phyloP scores from a whole-genome alignment of 2,888 invertebrate species.

The Vesta saturnalis region DNA sequence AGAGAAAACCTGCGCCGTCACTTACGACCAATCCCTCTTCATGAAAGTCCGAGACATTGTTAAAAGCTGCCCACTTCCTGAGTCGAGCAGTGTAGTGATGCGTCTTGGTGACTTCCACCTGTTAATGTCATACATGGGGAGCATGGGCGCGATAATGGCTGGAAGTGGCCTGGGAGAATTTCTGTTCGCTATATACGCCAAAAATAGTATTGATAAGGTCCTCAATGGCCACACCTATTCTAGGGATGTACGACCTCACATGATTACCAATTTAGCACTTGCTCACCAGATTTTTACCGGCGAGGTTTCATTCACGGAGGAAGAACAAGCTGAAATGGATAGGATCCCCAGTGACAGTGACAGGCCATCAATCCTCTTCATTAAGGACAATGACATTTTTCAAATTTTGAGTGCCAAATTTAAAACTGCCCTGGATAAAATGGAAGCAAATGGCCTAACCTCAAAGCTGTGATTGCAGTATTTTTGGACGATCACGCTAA shows the following conservation, averaged over 20 bases:
- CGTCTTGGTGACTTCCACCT: not conserved
- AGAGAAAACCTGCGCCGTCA: not conserved
- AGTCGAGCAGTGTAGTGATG: not conserved
- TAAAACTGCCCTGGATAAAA: not conserved
- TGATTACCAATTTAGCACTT: not conserved
- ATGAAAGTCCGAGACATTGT: slow-evolving; percentile 1
- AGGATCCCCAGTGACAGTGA: not conserved
- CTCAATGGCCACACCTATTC: no score
- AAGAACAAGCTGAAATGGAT: not conserved
- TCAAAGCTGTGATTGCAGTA: not conserved
- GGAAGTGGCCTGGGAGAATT: not conserved
- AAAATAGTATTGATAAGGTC: not conserved
- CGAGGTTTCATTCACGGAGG: not conserved
- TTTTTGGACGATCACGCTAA: not conserved
- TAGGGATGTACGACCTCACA: not conserved
- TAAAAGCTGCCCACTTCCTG: not conserved
- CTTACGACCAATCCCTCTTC: not conserved
- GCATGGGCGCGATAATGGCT: no score
- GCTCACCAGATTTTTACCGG: not conserved
- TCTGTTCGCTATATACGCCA: not conserved
- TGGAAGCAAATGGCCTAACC: not conserved
- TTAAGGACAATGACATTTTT: no score
- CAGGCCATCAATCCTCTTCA: not conserved
- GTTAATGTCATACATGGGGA: no score
- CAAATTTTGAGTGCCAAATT: not conserved